phyloP scores from a whole-genome alignment of 2,888 invertebrate species.

The Pemphredon lugubris region DNA sequence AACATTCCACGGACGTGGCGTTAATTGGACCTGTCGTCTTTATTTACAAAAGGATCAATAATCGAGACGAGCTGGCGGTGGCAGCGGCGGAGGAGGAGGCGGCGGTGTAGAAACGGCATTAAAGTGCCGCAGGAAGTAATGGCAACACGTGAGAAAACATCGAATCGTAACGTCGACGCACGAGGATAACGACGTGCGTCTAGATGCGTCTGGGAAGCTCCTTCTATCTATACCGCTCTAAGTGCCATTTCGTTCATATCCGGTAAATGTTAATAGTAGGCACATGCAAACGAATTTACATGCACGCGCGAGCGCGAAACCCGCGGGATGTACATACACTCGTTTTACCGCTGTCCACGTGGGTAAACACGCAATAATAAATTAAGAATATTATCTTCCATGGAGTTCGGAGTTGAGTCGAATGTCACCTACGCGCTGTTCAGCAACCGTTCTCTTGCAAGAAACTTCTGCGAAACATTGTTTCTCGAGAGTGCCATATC shows the following conservation, averaged over 20 bases:
- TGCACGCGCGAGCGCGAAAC: too few relatives aligned
- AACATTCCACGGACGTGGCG: constrained; percentile 52
- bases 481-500: constrained; percentile 41
- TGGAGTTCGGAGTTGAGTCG: not conserved
- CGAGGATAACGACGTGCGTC: constrained; percentile 18
- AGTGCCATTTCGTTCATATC: constrained; percentile 67
- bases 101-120: constrained; percentile 43
- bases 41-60: constrained; percentile 72
- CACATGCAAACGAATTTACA: constrained; percentile 25
- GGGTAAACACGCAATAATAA: constrained; percentile 18
- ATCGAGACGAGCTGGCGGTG: constrained; percentile 56
- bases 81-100: constrained; percentile 28
- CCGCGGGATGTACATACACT: constrained; percentile 29
- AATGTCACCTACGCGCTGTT: not conserved
- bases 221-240: constrained; percentile 40
- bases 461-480: not conserved
- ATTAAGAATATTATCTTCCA: constrained; percentile 6
- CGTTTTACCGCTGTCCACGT: constrained; percentile 15
- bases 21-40: constrained; percentile 62
- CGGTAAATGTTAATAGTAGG: constrained; percentile 45
- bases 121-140: constrained; percentile 58
- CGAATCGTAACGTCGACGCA: constrained; percentile 27
- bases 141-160: constrained; percentile 59
- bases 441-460: not conserved
- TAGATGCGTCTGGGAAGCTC: constrained; percentile 14